Base-by-base conservation (phyloP, 2,797 vertebrate genomes). In the Darevskia mixta region DNA sequence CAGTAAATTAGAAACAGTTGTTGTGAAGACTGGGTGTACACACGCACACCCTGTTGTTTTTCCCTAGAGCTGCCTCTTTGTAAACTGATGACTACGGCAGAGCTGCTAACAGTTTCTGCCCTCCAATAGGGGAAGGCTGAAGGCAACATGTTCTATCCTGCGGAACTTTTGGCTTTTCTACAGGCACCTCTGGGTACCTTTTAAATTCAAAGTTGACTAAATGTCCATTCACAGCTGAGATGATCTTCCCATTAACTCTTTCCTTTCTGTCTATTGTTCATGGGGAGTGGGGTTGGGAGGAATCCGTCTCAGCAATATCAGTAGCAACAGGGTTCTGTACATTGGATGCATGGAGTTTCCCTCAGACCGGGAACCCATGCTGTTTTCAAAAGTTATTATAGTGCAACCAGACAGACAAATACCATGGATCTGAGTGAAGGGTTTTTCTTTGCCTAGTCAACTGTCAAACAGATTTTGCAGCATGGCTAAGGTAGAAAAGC, bases 401-500 rank as follows among this genome's bases (percentile, higher is more conserved):
- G n/a, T 20, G n/a, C 86, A 67, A 45, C 72, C 61, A 83, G 72
- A 77, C 8, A 64, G 61, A 75, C 58, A 35, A 55, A 29, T 87
- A 82, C 43, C 29, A 49, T 49, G 61, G 72, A 87, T 32, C 80
- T 77, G n/a, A 55, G 58, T 87, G 71, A 82, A 75, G 79, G 35
- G 27, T 41, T 87, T 76, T 18, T 55, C 55, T 82, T 87, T 73
- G 49, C 67, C 55, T 45, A 87, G 85, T 79, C 77, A 93, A 89
- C 90, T 90, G 93, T 90, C 86, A 91, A 85, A 82, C 86, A 86
- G 38, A 83, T 83, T 95, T 94, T 77, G 82, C 92, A 89, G 86
- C 91, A 88, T 66, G 93, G 91, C 82, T 91, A 91, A 90, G 88
- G 91, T 93, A 92, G 95, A 93, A 75, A 82, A n/a, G 43, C 82